Conservation (phyloP, 2,797 vertebrate genomes). For the Acrossocheilus fasciatus region DNA sequence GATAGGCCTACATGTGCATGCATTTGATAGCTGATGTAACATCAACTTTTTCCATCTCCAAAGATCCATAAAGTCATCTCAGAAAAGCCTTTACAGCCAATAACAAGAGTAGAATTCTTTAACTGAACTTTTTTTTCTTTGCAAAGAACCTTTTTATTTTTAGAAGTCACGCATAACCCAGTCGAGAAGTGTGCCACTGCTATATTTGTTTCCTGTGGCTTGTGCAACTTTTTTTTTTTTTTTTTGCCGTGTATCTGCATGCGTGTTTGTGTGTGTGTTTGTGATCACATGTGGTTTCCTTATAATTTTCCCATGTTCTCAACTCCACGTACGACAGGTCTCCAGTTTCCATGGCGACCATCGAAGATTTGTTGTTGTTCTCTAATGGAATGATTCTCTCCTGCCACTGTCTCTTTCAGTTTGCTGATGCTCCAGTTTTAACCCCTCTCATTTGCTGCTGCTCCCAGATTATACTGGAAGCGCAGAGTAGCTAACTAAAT, state of each 20-base stretch:
- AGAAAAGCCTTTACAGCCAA: not conserved
- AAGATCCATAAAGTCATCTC: not conserved
- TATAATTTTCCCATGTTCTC: conserved; percentile 46
- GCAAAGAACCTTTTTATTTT: conserved; percentile 3
- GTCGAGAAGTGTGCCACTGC: conserved; percentile 39
- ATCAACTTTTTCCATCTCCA: not conserved
- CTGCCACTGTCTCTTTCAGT: conserved; percentile 30
- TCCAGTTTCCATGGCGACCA: conserved; percentile 63
- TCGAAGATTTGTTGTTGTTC: conserved; percentile 56
- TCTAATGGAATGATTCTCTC: conserved; percentile 37
- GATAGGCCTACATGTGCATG: not conserved
- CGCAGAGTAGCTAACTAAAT: conserved; percentile 22
- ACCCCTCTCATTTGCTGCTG: conserved; percentile 27
- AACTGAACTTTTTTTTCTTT: not conserved
- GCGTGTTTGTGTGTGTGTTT: not conserved
- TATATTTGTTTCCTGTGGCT: conserved; percentile 33
- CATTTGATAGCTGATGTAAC: not conserved
- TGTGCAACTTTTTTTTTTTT: not conserved
- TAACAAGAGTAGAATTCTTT: not conserved
- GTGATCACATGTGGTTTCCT: conserved; percentile 28
- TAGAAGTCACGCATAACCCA: not conserved
- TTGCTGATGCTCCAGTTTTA: conserved; percentile 28
- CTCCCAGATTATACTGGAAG: conserved; percentile 36
- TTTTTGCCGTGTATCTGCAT: conserved; percentile 17
- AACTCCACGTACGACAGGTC: conserved; percentile 50